Evolutionary conservation across 1,140 invertebrate species (phyloP).

Genomic region (Harlomillsia oculata): DNA sequence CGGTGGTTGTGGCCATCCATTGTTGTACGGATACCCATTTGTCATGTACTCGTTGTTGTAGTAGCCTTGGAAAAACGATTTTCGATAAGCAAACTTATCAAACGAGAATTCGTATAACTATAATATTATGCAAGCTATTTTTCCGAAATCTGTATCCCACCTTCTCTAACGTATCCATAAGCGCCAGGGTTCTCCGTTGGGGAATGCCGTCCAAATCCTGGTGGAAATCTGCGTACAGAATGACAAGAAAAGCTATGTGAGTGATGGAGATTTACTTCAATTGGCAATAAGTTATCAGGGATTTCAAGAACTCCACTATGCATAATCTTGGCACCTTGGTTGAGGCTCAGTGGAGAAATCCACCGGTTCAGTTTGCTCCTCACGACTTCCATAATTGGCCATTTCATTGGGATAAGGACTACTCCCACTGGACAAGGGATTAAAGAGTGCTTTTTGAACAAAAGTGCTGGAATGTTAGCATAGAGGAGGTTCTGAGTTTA

Average conservation of each 20-base stretch:
- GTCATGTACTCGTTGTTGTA: constrained; percentile 34
- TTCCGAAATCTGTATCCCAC: not conserved
- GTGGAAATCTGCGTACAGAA: constrained; percentile 24
- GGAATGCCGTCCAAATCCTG: constrained; percentile 30
- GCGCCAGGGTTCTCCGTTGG: constrained; percentile 39
- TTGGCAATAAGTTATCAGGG: not conserved
- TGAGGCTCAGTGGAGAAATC: constrained; percentile 58
- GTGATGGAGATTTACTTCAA: not conserved
- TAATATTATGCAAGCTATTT: not conserved
- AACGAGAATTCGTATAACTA: no score
- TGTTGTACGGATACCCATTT: constrained; percentile 32
- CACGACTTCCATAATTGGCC: constrained; percentile 36
- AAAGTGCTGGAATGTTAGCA: constrained; percentile 2
- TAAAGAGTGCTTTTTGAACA: not conserved
- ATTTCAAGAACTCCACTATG: not conserved
- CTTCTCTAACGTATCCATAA: constrained; percentile 26
- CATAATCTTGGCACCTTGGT: constrained; percentile 21
- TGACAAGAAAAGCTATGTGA: not conserved
- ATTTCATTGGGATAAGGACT: constrained; percentile 21
- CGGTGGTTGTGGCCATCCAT: constrained; percentile 30
- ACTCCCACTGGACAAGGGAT: constrained; percentile 14
- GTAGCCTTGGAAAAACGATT: constrained; percentile 28
- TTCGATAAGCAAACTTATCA: no score
- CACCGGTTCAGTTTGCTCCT: constrained; percentile 58
- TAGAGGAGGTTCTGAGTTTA: not conserved